Evolutionary conservation across 2,888 invertebrate genomes (phyloP).

Genomic region (Lasioglossum zephyrum): DNA sequence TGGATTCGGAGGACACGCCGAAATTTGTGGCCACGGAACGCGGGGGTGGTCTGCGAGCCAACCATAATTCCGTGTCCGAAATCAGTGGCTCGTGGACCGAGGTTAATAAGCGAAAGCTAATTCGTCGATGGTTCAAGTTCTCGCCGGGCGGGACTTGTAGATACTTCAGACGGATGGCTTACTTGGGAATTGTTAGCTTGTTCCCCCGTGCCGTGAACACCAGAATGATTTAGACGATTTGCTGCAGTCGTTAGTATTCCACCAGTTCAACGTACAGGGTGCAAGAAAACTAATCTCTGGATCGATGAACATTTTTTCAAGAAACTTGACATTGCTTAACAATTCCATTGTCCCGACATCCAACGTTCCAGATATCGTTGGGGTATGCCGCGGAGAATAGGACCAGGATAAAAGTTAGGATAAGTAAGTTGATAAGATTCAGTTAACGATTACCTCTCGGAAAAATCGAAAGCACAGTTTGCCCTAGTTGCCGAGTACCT

Average conservation of each 20-base stretch:
- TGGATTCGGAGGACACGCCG: conserved; percentile 45
- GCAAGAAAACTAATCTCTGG: no score
- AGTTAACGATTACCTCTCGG: background rate
- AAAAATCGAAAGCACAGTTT: background rate
- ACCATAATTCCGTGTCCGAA: conserved; percentile 52
- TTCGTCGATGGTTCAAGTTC: conserved; percentile 36
- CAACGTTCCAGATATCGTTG: background rate
- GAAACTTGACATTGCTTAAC: no score
- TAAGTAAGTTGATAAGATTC: background rate
- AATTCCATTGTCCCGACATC: background rate
- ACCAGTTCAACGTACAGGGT: background rate
- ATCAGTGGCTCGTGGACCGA: conserved; percentile 59
- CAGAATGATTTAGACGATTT: background rate
- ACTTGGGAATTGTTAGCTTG: background rate
- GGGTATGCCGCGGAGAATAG: background rate
- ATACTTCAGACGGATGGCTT: conserved; percentile 4
- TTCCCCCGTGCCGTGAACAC: background rate
- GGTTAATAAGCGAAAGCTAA: conserved; percentile 59
- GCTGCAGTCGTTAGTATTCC: background rate
- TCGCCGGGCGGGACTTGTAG: background rate
- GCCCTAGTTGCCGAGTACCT: background rate
- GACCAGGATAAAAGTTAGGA: background rate
- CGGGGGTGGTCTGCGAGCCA: conserved; percentile 16
- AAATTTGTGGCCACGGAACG: conserved; percentile 49
- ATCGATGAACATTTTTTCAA: no score